phyloP scores from a whole-genome alignment of 2,888 invertebrate species.

The Quadroppia sp. region DNA sequence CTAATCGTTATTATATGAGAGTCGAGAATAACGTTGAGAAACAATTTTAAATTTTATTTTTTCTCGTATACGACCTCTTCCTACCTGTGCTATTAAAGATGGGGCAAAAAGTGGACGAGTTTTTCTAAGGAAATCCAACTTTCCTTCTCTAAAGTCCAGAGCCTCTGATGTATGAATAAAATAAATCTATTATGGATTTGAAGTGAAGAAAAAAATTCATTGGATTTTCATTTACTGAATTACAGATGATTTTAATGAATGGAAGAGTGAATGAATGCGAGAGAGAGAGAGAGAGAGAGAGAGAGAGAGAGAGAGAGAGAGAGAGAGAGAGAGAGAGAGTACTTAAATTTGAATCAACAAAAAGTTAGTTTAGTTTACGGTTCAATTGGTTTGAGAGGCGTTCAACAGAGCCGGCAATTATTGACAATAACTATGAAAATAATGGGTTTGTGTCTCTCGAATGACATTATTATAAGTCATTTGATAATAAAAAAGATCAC shows the following conservation, averaged over 20 bases:
- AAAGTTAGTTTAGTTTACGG: background rate
- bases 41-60: constrained; percentile 9
- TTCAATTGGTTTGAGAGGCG: background rate
- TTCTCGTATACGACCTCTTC: background rate
- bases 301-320: background rate
- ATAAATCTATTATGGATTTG: background rate
- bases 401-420: background rate
- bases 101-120: background rate
- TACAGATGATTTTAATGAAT: background rate
- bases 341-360: background rate
- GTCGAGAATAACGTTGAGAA: background rate
- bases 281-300: background rate
- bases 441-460: background rate
- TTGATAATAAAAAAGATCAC: background rate
- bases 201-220: background rate
- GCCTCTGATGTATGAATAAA: background rate
- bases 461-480: background rate
- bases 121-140: background rate
- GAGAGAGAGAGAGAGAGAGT: background rate
- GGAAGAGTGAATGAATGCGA: background rate
- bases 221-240: background rate
- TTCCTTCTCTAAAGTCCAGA: background rate
- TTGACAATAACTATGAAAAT: background rate
- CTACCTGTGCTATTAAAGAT: background rate
- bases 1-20: background rate